Base-by-base conservation (phyloP, 1,140 invertebrate species). In the Platorchestia sp. region DNA sequence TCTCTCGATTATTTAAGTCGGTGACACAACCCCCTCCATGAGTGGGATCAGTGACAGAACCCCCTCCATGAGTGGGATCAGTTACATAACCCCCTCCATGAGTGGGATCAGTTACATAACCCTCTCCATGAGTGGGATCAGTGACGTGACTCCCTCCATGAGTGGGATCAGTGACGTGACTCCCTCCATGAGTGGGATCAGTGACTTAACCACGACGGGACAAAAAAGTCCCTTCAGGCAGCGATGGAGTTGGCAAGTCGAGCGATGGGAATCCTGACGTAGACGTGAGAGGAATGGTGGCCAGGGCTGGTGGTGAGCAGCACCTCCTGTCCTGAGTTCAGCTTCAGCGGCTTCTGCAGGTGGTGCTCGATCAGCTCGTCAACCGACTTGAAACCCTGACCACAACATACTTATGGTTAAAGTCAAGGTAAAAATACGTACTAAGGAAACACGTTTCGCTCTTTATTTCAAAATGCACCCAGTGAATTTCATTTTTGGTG, bases 201-300 rank as follows among this genome's bases (percentile, higher is more conserved):
- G n/a, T n/a, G n/a, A n/a, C n/a, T n/a, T n/a, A n/a, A n/a, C n/a
- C n/a, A n/a, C n/a, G n/a, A n/a, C n/a, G n/a, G n/a, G n/a, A n/a
- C n/a, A 27, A 75, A 10, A 75, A 36, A 10, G 59, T 75, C 14
- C 1, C 59, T 44, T 90, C 87, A 90, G 41, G 87, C 5, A 42
- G 87, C 41, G 87, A 90, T 90, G 41, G 87, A 43, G 41, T 90
- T 90, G 87, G 87, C 87, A 14, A 90, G 87, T 44, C 44, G 41
- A 45, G 87, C 41, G 87, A 90, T 90, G 87, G 87, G 87, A 19
- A 90, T 44, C 36, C 87, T 90, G 87, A 90, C 87, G 41, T 90
- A 90, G 87, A 90, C 44, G 87, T 90, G 87, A 27, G 87, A 90
- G 14, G 44, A 43, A 41, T 44, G 87, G 41, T 90, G 87, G 87